Evolutionary conservation across 2,113 vertebrate species (phyloP), one percentile per base, ranked within the genome.

Genomic region (Macheiramphus alcinus): DNA sequence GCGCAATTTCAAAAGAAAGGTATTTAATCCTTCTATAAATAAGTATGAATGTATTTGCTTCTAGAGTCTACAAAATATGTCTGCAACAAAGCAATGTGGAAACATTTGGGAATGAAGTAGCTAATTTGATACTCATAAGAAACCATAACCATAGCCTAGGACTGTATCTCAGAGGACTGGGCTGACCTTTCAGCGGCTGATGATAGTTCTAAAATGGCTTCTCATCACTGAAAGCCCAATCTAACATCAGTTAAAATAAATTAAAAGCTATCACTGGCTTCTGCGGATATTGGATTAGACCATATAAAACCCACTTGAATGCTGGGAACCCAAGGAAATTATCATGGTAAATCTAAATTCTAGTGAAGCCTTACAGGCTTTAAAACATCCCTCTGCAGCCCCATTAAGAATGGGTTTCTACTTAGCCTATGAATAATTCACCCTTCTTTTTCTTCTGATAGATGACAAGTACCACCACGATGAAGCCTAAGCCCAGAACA

Each of bases 301-400:
- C 13, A 80, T 65, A 94, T 67, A 91, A 94, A 95, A 94, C 21
- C 73, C 65, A 70, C 48, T 56, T 74, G 88, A 94, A 94, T 79
- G 68, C 88, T 95, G 84, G 80, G 89, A 96, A 82, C 48, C 29
- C 73, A 91, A 87, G 48, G 22, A 95, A 94, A 96, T 89, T 40
- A 71, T 82, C 65, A 62, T 66, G 91, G 91, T 89, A 94, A 95
- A 94, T 97, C 86, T 91, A 91, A 91, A 88, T 95, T 85, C 74
- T 75, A 82, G 83, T 76, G 66, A 92, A 94, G 70, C 11, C 45
- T 90, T 72, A 80, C 25, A 75, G 80, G 61, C 72, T 92, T 92
- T 92, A 81, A 92, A 89, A 91, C 72, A 89, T 56, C 36, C n/a
- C 74, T 79, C 81, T 75, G 70, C 31, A 80, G 90, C 31, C 25